Conservation (phyloP, 2,888 invertebrate species). For the Drosophila bunnanda region DNA sequence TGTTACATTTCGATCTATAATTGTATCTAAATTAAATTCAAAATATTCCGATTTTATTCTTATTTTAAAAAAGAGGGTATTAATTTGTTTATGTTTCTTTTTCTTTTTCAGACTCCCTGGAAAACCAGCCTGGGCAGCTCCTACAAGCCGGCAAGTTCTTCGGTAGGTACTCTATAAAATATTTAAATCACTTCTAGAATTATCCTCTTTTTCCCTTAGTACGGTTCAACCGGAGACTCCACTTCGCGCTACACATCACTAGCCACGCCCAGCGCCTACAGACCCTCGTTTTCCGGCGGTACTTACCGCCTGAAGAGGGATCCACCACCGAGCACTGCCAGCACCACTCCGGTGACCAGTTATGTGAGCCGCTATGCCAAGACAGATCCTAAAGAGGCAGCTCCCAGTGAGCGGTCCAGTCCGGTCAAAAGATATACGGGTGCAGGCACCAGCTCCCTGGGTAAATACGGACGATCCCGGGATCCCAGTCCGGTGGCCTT, state of each 20-base stretch:
- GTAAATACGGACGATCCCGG: constrained; percentile 81
- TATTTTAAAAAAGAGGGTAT: background rate
- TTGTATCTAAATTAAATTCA: background rate
- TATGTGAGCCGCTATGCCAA: constrained; percentile 82
- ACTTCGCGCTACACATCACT: constrained; percentile 80
- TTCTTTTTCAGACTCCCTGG: constrained; percentile 82
- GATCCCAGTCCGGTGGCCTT: constrained; percentile 83
- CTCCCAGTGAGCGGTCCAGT: constrained; percentile 68
- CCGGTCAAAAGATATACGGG: constrained; percentile 77
- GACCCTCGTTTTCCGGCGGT: constrained; percentile 84
- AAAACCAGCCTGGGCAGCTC: constrained; percentile 82
- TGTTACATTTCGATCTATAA: background rate
- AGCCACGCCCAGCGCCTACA: constrained; percentile 82
- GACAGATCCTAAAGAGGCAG: constrained; percentile 61
- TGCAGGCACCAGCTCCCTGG: constrained; percentile 61
- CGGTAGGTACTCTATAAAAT: constrained; percentile 66
- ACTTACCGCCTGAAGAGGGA: constrained; percentile 84
- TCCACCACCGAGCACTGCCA: constrained; percentile 58
- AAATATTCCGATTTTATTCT: too few relatives aligned
- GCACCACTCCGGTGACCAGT: constrained; percentile 62
- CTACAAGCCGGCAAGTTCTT: constrained; percentile 79
- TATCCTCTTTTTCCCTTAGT: constrained; percentile 59
- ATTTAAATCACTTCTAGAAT: too few relatives aligned
- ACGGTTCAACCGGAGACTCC: constrained; percentile 81
- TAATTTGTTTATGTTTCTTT: background rate